phyloP scores from a whole-genome alignment of 2,797 vertebrate genomes.

The Chaetodon trifasciatus region DNA sequence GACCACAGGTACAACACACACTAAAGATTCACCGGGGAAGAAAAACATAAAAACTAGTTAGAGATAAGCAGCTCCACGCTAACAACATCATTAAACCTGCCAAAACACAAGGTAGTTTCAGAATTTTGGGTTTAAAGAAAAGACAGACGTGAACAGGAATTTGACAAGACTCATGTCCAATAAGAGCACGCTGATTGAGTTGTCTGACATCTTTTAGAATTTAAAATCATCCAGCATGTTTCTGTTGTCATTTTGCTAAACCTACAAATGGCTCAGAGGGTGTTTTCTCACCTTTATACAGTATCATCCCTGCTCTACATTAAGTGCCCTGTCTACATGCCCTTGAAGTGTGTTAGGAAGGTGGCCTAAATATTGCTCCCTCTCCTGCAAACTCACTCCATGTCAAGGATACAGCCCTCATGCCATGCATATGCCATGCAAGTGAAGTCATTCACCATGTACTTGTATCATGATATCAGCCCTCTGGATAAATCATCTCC shows the following conservation, averaged over 20 bases:
- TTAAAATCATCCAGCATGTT: background rate
- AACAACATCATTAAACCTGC: background rate
- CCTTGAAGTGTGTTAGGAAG: slow-evolving; percentile 64
- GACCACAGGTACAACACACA: slow-evolving; percentile 90
- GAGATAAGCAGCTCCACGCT: background rate
- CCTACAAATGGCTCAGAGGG: slow-evolving; percentile 31
- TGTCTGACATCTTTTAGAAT: slow-evolving; percentile 7
- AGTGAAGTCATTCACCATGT: background rate
- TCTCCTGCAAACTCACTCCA: slow-evolving; percentile 46
- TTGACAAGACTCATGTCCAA: slow-evolving; percentile 36
- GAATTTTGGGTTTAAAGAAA: slow-evolving; percentile 32
- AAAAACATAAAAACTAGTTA: slow-evolving; percentile 30
- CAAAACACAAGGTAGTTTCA: background rate
- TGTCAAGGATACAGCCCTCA: slow-evolving; percentile 38
- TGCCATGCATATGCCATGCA: background rate
- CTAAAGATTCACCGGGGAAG: slow-evolving; percentile 65
- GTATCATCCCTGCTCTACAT: slow-evolving; percentile 44
- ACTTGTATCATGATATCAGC: too few relatives aligned
- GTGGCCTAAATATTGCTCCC: slow-evolving; percentile 67
- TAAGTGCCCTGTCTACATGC: slow-evolving; percentile 40
- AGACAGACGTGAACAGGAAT: slow-evolving; percentile 43
- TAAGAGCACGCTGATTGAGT: slow-evolving; percentile 10
- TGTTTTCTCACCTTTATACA: slow-evolving; percentile 54
- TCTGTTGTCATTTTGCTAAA: slow-evolving; percentile 19
- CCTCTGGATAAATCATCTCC: slow-evolving; percentile 13